A percentile compares a stretch with the other conserved stretches of the same genome.
These are phyloP conservation scores for Boloria selene DNA, from an alignment of 2,888 invertebrate species.

Conservation along the genomic window DNA sequence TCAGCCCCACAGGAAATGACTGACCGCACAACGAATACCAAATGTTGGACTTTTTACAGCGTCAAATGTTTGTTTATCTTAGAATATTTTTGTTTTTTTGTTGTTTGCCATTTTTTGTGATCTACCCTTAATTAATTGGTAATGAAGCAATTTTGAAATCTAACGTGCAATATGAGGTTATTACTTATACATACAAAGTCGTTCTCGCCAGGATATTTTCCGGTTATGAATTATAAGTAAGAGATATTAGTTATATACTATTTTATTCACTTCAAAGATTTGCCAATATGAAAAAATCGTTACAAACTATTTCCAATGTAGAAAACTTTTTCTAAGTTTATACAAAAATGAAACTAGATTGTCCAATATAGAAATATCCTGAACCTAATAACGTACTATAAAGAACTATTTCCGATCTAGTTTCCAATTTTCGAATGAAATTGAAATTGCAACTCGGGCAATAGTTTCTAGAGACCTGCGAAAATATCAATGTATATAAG, in stretches of 20 bases:
- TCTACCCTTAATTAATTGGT: no score
- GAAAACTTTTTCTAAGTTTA: conserved; percentile 2
- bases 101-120: background rate
- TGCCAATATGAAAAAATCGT: background rate
- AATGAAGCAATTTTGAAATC: no score
- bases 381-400: conserved; percentile 22
- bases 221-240: no score
- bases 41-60: conserved; percentile 1
- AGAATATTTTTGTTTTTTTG: background rate
- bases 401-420: conserved; percentile 19
- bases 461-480: background rate
- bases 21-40: conserved; percentile 19
- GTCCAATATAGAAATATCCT: conserved; percentile 12
- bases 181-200: no score
- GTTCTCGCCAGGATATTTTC: no score
- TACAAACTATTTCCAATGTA: conserved; percentile 9
- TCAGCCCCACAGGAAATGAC: conserved; percentile 13
- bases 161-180: no score
- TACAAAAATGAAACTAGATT: conserved; percentile 10
- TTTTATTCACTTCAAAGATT: no score
- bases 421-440: conserved; percentile 15
- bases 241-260: no score
- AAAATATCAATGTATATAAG: background rate
- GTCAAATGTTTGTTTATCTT: conserved; percentile 1
- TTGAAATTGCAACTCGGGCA: conserved; percentile 8